Percentiles rank a stretch among this genome's conserved stretches.
Evolutionary conservation across 2,113 vertebrate genomes (phyloP).

Genomic region (Callorhinus ursinus): DNA sequence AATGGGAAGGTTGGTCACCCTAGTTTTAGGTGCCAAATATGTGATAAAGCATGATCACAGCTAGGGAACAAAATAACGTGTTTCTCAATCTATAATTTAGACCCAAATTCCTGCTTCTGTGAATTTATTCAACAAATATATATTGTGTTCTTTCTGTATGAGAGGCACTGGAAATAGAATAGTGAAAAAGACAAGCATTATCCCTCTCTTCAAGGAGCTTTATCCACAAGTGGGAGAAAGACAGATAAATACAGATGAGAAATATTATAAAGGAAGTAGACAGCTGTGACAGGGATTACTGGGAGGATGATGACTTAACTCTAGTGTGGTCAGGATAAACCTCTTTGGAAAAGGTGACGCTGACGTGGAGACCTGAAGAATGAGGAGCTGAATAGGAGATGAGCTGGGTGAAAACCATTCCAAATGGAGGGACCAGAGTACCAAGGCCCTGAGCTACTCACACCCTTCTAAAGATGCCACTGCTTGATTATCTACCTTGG

Average conservation of each 20-base stretch:
- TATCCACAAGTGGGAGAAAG: not conserved
- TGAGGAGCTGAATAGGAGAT: not conserved
- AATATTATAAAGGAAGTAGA: not conserved
- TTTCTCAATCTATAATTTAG: not conserved
- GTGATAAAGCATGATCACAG: not conserved
- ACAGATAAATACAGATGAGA: not conserved
- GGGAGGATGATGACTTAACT: not conserved
- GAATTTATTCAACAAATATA: slow-evolving; percentile 1
- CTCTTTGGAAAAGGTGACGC: not conserved
- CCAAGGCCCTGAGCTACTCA: not conserved
- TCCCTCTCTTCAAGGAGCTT: not conserved
- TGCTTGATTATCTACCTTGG: not conserved
- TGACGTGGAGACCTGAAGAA: not conserved
- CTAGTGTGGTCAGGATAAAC: not conserved
- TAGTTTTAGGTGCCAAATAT: not conserved
- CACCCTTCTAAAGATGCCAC: not conserved
- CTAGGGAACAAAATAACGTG: not conserved
- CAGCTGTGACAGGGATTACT: not conserved
- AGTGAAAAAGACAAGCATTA: not conserved
- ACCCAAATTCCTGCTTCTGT: not conserved
- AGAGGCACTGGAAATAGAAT: not conserved
- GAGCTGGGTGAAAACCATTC: not conserved
- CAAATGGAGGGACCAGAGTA: not conserved
- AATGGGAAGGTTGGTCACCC: not conserved
- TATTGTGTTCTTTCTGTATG: not conserved